These are phyloP conservation scores for Serilophus lunatus DNA, from an alignment of 2,113 vertebrate species.

Conservation along the genomic window DNA sequence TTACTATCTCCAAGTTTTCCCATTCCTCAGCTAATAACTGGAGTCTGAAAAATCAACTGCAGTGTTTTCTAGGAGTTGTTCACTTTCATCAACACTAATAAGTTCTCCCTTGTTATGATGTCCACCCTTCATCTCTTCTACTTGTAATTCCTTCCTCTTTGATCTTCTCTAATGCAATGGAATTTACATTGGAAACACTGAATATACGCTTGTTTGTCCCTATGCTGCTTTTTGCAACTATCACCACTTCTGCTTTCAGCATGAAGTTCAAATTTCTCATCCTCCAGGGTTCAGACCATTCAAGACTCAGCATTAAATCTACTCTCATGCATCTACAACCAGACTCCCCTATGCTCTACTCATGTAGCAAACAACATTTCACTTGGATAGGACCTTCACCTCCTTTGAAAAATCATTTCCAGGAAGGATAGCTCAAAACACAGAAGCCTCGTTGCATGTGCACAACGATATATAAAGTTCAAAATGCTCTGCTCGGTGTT, in stretches of 20 bases:
- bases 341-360: neutral
- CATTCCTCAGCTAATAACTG: neutral
- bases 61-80: neutral
- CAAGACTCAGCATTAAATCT: neutral
- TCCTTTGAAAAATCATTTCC: neutral
- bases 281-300: neutral
- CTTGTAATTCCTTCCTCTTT: neutral
- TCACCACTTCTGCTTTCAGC: neutral
- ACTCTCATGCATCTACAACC: accelerated
- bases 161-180: neutral
- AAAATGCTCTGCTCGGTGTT: neutral
- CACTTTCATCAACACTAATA: neutral
- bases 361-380: neutral
- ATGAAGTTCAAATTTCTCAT: neutral
- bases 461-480: accelerated
- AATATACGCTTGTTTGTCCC: neutral
- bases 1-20: neutral
- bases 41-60: neutral
- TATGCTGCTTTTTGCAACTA: neutral
- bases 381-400: neutral
- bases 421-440: neutral
- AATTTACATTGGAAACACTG: neutral
- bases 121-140: neutral
- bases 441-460: accelerated
- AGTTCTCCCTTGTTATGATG: neutral